Conservation (phyloP, 2,113 vertebrate species). For the Pluvianellus socialis region DNA sequence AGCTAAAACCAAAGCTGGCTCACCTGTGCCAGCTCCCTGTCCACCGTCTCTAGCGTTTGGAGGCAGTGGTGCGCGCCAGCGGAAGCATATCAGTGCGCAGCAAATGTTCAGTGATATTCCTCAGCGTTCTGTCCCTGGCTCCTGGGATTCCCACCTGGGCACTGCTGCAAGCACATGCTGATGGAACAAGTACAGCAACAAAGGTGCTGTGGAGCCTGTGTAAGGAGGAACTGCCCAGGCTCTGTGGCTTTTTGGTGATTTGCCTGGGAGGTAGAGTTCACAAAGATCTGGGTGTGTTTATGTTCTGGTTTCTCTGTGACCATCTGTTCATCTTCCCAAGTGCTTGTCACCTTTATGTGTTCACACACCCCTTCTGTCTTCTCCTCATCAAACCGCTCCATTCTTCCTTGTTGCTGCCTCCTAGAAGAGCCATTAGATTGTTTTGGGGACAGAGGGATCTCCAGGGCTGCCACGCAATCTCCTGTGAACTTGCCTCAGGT, state of each 20-base stretch:
- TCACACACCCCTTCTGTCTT: background rate
- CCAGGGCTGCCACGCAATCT: background rate
- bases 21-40: background rate
- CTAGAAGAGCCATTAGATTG: background rate
- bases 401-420: background rate
- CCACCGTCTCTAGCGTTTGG: background rate
- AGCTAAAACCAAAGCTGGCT: background rate
- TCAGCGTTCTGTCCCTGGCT: background rate
- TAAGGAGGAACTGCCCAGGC: background rate
- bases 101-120: background rate
- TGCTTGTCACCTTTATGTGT: background rate
- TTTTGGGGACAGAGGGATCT: background rate
- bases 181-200: background rate
- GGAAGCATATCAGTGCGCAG: background rate
- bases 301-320: background rate
- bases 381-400: background rate
- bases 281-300: background rate
- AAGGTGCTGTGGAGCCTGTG: accelerated
- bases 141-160: background rate
- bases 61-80: background rate
- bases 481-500: background rate
- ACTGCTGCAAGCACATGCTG: background rate
- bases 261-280: background rate
- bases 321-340: background rate
- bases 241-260: background rate